Evolutionary conservation across 2,888 invertebrate species (phyloP).

Genomic region (Metallyticus violacea): DNA sequence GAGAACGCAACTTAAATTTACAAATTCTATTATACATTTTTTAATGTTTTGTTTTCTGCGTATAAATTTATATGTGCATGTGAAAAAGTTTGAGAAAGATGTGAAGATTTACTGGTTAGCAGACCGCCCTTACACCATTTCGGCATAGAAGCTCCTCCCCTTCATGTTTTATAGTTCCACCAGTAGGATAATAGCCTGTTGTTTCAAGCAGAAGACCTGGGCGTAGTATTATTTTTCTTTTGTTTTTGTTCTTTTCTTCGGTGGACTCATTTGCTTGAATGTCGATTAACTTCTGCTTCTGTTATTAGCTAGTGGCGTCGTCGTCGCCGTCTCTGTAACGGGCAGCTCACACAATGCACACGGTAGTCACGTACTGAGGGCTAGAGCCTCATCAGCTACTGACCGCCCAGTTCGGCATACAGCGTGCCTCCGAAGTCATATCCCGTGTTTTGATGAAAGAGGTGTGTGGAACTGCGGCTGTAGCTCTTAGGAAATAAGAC

Average conservation of each 20-base stretch:
- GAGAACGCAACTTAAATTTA: neutral
- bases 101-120: neutral
- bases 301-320: neutral
- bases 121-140: neutral
- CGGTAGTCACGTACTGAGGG: neutral
- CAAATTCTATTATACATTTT: neutral
- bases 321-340: neutral
- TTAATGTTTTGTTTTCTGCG: neutral
- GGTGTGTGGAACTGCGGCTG: no score
- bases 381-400: neutral
- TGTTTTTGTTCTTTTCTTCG: neutral
- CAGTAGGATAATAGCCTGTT: neutral
- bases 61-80: neutral
- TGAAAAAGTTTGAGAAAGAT: neutral
- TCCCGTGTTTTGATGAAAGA: no score
- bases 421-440: neutral
- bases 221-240: neutral
- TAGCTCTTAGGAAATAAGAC: no score
- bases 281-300: neutral
- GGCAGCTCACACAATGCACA: neutral
- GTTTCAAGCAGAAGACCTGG: neutral
- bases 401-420: neutral
- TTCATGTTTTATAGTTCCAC: neutral
- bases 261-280: conserved; percentile 6
- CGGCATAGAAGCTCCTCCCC: no score